These are phyloP conservation scores for Pristiophorus japonicus DNA, from an alignment of 2,113 vertebrate species.

Conservation along the genomic window DNA sequence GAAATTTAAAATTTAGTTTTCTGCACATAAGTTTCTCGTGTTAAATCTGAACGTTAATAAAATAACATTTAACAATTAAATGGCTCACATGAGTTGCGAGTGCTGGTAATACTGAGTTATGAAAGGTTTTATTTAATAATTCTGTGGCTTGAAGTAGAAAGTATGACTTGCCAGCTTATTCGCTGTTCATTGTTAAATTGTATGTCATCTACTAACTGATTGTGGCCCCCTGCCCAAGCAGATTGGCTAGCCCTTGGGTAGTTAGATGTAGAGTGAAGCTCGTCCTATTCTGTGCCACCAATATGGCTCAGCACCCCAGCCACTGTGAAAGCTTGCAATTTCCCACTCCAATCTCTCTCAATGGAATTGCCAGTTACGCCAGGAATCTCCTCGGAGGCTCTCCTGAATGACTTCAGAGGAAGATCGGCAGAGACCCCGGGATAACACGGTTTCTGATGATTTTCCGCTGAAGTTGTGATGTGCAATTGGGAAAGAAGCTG, in stretches of 20 bases:
- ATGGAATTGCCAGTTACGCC: not conserved
- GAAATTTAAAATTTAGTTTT: not conserved
- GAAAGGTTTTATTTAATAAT: not conserved
- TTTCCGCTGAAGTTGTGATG: not conserved
- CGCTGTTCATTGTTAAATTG: not conserved
- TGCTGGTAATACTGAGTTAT: not conserved
- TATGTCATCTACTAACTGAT: not conserved
- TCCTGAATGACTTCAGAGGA: not conserved
- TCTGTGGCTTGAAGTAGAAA: not conserved
- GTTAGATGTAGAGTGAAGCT: not conserved
- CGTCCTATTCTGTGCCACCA: not conserved
- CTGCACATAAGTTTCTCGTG: not conserved
- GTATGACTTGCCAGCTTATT: not conserved
- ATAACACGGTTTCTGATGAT: not conserved
- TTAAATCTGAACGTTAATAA: not conserved
- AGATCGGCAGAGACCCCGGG: not conserved
- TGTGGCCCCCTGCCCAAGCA: not conserved
- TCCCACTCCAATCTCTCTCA: not conserved
- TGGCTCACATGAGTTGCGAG: not conserved
- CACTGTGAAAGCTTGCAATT: not conserved
- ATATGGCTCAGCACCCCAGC: not conserved
- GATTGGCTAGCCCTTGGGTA: not conserved
- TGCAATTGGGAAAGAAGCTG: not conserved
- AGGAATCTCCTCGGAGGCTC: not conserved
- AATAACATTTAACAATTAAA: not conserved